These are phyloP conservation scores for Hylaea fasciaria DNA, from an alignment of 2,888 invertebrate genomes.

Conservation along the genomic window DNA sequence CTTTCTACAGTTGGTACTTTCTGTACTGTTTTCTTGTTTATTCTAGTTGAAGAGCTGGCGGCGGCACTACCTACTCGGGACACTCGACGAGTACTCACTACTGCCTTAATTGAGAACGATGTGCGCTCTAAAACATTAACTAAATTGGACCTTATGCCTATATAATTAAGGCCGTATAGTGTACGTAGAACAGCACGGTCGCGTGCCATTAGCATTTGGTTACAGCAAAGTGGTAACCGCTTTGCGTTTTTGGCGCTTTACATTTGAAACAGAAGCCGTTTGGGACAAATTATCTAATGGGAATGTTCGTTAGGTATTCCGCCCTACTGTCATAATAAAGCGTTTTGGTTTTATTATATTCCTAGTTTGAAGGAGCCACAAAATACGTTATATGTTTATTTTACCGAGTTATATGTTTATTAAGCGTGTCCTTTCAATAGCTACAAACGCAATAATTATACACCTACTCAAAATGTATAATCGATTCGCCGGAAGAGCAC, in stretches of 20 bases:
- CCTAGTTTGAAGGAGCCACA: too few relatives aligned
- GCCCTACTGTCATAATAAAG: not conserved
- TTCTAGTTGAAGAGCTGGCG: slow-evolving; percentile 20
- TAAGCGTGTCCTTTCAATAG: too few relatives aligned
- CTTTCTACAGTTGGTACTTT: not conserved
- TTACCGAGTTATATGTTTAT: too few relatives aligned
- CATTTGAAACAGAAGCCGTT: slow-evolving; percentile 29
- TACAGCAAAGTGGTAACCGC: slow-evolving; percentile 41
- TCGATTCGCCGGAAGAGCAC: too few relatives aligned
- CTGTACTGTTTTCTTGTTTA: slow-evolving; percentile 6
- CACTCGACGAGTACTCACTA: slow-evolving; percentile 44
- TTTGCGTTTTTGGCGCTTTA: slow-evolving; percentile 35
- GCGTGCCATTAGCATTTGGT: slow-evolving; percentile 49
- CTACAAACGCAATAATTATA: too few relatives aligned
- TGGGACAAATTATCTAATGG: slow-evolving; percentile 23
- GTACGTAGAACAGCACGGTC: slow-evolving; percentile 10
- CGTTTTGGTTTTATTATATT: not conserved
- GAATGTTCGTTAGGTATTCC: slow-evolving; percentile 5
- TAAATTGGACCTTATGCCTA: slow-evolving; percentile 34
- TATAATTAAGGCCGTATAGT: slow-evolving; percentile 17
- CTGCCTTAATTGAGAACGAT: slow-evolving; percentile 55
- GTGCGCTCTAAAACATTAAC: slow-evolving; percentile 32
- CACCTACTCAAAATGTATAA: too few relatives aligned
- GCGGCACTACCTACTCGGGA: slow-evolving; percentile 36
- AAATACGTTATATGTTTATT: too few relatives aligned